These are phyloP conservation scores for Leptarthrus brevirostris DNA, from an alignment of 2,888 invertebrate species.

Conservation along the genomic window DNA sequence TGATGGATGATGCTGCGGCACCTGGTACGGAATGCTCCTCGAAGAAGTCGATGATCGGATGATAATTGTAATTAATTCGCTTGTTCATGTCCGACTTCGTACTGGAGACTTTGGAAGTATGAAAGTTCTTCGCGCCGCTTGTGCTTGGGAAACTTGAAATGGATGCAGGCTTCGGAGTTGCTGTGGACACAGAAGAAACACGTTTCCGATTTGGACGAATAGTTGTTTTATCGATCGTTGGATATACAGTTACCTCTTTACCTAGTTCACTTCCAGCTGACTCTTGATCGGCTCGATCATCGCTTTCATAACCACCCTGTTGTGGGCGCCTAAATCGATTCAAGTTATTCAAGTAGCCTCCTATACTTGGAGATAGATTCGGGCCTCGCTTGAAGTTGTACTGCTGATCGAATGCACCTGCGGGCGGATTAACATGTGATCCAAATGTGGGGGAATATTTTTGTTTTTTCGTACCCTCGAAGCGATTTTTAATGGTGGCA, in stretches of 20 bases:
- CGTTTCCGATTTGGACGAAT: conserved; percentile 63
- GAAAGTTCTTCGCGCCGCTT: conserved; percentile 29
- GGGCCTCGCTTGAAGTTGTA: conserved; percentile 54
- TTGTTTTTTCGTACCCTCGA: conserved; percentile 56
- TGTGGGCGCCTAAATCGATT: conserved; percentile 53
- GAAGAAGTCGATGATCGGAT: conserved; percentile 86
- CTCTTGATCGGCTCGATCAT: conserved; percentile 60
- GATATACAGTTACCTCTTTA: conserved; percentile 63
- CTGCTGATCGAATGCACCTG: conserved; percentile 58
- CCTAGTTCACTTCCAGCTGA: conserved; percentile 62
- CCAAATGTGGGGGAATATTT: conserved; percentile 60
- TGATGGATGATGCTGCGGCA: conserved; percentile 29
- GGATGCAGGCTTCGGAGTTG: conserved; percentile 4
- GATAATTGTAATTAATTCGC: conserved; percentile 83
- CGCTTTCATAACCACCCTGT: background rate
- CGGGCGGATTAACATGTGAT: conserved; percentile 64
- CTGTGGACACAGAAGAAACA: conserved; percentile 62
- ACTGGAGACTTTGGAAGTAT: conserved; percentile 36
- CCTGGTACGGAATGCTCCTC: conserved; percentile 63
- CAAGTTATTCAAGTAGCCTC: background rate
- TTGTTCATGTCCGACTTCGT: conserved; percentile 59
- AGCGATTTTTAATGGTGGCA: conserved; percentile 60
- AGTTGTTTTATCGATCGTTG: conserved; percentile 57
- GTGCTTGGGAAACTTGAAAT: conserved; percentile 20
- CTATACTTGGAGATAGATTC: conserved; percentile 12